These are phyloP conservation scores for Hestina assimilis DNA, from an alignment of 1,140 invertebrate species.

Conservation along the genomic window DNA sequence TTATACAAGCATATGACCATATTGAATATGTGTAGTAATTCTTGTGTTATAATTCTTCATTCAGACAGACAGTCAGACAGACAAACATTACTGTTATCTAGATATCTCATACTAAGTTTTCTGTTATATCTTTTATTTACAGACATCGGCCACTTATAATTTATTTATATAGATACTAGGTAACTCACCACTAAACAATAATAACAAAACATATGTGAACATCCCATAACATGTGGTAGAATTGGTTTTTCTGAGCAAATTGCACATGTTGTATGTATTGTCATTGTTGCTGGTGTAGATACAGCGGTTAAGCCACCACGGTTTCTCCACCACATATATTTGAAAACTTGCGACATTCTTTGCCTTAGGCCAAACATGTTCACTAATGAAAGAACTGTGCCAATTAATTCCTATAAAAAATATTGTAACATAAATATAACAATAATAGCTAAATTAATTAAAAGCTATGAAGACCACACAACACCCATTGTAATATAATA, in stretches of 20 bases:
- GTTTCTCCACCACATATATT: constrained; percentile 64
- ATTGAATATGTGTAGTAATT: too few species aligned
- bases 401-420: constrained; percentile 79
- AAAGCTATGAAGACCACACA: background rate
- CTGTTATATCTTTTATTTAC: too few species aligned
- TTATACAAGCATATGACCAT: too few species aligned
- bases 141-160: background rate
- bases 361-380: constrained; percentile 78
- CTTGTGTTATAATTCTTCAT: too few species aligned
- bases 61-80: too few species aligned
- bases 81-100: too few species aligned
- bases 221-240: constrained; percentile 81
- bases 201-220: constrained; percentile 83
- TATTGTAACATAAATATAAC: constrained; percentile 3
- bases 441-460: background rate
- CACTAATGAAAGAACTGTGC: constrained; percentile 79
- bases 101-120: too few species aligned
- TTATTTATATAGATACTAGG: background rate
- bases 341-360: constrained; percentile 67
- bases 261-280: constrained; percentile 75
- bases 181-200: constrained; percentile 79
- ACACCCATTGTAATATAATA: background rate
- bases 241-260: constrained; percentile 79
- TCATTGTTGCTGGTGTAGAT: constrained; percentile 45
- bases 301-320: constrained; percentile 17